Base-by-base conservation (phyloP, 2,113 vertebrate species). In the Prionailurus bengalensis region DNA sequence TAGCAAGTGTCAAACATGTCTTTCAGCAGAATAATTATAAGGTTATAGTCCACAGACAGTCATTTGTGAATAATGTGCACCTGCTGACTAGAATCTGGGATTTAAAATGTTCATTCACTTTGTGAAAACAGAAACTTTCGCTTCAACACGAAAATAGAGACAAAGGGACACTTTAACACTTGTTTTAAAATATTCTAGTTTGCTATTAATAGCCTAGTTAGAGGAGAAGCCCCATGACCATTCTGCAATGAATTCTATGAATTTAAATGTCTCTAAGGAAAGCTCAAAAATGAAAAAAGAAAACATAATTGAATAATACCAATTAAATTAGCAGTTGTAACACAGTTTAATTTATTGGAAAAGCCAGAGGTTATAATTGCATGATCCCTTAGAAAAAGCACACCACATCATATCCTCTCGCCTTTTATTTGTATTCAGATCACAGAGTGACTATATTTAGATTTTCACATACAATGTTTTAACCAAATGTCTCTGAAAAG, bases 21-120 rank as follows among this genome's bases (percentile, higher is more conserved):
- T 97, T 96, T 97, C 94, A 89, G 36, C n/a, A 86, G 84, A 90
- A 63, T 78, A 93, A 94, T 89, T 82, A 79, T 33, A 83, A 96
- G 91, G 68, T 65, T 91, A 42, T 11, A 74, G 42, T 87, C 87
- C 70, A 42, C 0, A 1, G 89, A 78, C 21, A 29, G 58, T 48
- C 27, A 84, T 61, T 55, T 58, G 39, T 70, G 74, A 90, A 65
- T 65, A 76, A 65, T 61, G 33, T 31, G n/a, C 66, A 81, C 87
- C 89, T 96, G 90, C 87, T 53, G 48, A 58, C 29, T 76, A 61
- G 76, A 84, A 93, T 85, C 42, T 74, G 29, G 27, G 61, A 42
- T 86, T 90, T 88, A 73, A 19, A 58, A 89, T 88, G 58, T 82
- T 88, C 87, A 39, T 71, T 51, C 63, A 23, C 5, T 92, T 78